Base-by-base conservation (phyloP, 2,113 vertebrate genomes). In the Manacus vitellinus region DNA sequence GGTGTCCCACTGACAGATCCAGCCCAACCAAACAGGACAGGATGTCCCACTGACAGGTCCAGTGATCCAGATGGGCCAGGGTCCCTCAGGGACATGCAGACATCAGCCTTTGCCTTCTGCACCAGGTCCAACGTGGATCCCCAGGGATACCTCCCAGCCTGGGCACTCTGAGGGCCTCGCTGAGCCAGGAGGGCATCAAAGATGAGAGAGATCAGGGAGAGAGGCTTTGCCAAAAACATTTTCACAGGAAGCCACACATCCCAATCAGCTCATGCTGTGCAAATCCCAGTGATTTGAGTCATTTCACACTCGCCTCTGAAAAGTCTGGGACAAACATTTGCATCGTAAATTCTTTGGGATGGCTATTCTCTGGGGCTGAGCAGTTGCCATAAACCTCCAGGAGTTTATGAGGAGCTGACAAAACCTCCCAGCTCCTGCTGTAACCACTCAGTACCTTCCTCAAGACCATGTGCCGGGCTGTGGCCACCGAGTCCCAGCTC, bases 91-190 rank as follows among this genome's bases (percentile, higher is more conserved):
- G 55, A 55, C 0, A 0, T 12, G 14, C 8, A 4, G 25, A 25
- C 68, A 24, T 23, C 39, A 39, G 14, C 14, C 58, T 31, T 1
- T 2, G 37, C n/a, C 54, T 10, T 6, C 37, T 5, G n/a, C 0
- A 0, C 18, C 1, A 3, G 4, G 7, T 12, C 27, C 41, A 23
- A 1, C 0, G 11, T 0, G 0, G 41, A 22, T 23, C 10, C n/a
- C 20, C 15, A 5, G 18, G 51, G 43, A 16, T 1, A 2, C 15
- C 10, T 82, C 51, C 44, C 37, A 51, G 18, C 9, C 6, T 2
- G 3, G 28, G 17, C 54, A 54, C 49, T 17, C 5, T 4, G 35
- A 30, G 35, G 43, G 44, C 74, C n/a, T 44, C 35, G 31, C 41
- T 49, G 33, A 74, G 51, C 51, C 54, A 51, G 16, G 23, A 14